Evolutionary conservation across 2,888 invertebrate genomes (phyloP), one percentile per base, ranked within the genome.

Genomic region (Drosophila formosana): DNA sequence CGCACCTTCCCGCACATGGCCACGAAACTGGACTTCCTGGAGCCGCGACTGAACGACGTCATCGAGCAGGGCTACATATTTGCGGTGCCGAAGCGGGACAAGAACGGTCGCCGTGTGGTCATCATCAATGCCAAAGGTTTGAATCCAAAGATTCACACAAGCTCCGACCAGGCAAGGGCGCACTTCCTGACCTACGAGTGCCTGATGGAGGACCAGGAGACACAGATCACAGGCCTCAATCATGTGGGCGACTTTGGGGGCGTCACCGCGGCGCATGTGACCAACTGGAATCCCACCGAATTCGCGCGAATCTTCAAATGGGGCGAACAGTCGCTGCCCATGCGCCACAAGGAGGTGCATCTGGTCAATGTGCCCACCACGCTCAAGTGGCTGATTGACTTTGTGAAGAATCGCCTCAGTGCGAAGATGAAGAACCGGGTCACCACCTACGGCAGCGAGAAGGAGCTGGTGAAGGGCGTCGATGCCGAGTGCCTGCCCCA

Each of bases 261-360:
- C 0, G 93, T 95, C 3, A 93, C 94, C 18, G 93, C 95, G 2
- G 93, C 95, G 0, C 95, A 95, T 89, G 92, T 96, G 66, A 95
- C 96, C 32, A 93, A 95, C 37, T 96, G 96, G 95, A 95, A 95
- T 79, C 95, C 96, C 9, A 93, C 94, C 9, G 96, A 96, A 91
- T 96, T 96, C 86, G 95, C 94, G 0, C 94, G 95, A 41, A 91
- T 96, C 34, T 93, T 96, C 63, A 95, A 95, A 90, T 96, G 96
- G 96, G 95, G 96, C 82, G 96, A 96, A 95, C 96, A 96, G 94
- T 96, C 96, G 0, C 76, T 96, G 69, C 97, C 97, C 6, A 94
- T 96, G 94, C 94, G 96, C 13, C 96, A 97, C 92, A 96, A 96
- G 91, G 95, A 95, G 87, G 94, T 96, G 45, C 95, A 96, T 89